Conservation (phyloP, 2,888 invertebrate genomes). For the Drosophila kuntzei region DNA sequence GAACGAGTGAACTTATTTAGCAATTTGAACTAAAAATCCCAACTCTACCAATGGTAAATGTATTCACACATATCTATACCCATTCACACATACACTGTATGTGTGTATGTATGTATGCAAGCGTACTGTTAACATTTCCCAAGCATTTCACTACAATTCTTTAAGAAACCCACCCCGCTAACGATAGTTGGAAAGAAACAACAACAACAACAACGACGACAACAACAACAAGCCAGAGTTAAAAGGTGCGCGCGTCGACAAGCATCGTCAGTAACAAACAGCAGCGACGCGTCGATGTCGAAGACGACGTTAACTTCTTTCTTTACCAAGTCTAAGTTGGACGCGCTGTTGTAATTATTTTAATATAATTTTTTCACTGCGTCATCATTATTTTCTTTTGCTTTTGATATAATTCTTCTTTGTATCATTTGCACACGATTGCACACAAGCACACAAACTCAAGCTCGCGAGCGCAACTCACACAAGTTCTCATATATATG, state of each 20-base stretch:
- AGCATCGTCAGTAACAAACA: constrained; percentile 44
- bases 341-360: constrained; percentile 79
- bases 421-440: constrained; percentile 80
- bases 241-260: constrained; percentile 68
- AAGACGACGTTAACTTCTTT: constrained; percentile 65
- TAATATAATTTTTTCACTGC: constrained; percentile 79
- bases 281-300: constrained; percentile 58
- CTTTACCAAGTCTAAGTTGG: constrained; percentile 69
- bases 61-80: constrained; percentile 13
- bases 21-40: no score
- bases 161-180: constrained; percentile 72
- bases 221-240: constrained; percentile 42
- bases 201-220: constrained; percentile 24
- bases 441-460: constrained; percentile 48
- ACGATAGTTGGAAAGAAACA: constrained; percentile 51
- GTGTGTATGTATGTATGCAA: constrained; percentile 11
- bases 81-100: constrained; percentile 16
- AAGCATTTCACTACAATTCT: constrained; percentile 70
- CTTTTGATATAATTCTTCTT: constrained; percentile 80
- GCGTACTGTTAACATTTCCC: constrained; percentile 61
- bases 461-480: constrained; percentile 51
- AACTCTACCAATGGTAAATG: no score
- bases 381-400: constrained; percentile 80
- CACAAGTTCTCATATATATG: constrained; percentile 35
- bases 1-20: no score